A percentile compares a stretch with the other conserved stretches of the same genome.
phyloP scores from a whole-genome alignment of 2,113 vertebrate species.

The Daphoenositta chrysoptera region DNA sequence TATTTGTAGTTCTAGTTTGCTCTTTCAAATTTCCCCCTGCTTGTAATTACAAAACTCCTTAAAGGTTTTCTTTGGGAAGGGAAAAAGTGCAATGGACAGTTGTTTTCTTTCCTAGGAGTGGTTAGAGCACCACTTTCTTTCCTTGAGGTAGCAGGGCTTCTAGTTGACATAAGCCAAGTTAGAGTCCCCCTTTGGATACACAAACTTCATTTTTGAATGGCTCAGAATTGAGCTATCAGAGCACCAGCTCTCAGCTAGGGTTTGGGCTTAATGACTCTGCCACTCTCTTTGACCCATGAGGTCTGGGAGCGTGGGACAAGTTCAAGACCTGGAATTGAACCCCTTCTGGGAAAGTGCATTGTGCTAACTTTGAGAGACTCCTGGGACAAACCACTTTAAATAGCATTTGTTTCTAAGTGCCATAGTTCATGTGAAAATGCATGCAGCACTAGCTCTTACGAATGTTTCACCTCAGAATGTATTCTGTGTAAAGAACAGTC shows the following conservation, averaged over 20 bases:
- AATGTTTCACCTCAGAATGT: conserved; percentile 15
- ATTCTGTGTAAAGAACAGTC: background rate
- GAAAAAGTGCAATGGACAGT: background rate
- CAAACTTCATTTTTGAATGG: background rate
- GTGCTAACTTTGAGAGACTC: conserved; percentile 34
- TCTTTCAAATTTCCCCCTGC: background rate
- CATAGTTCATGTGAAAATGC: conserved; percentile 63
- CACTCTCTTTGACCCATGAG: conserved; percentile 21
- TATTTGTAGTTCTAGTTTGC: background rate
- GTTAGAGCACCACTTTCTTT: background rate
- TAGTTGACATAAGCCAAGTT: background rate
- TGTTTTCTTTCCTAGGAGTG: conserved; percentile 10
- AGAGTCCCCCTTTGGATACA: background rate
- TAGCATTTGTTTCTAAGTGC: conserved; percentile 56
- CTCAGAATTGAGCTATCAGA: background rate
- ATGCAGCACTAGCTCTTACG: background rate
- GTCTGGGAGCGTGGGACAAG: conserved; percentile 55
- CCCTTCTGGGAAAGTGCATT: conserved; percentile 59
- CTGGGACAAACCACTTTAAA: conserved; percentile 61
- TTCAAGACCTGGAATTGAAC: conserved; percentile 49
- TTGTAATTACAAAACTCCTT: background rate
- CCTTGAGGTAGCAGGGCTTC: background rate
- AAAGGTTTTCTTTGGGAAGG: background rate
- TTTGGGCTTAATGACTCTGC: background rate
- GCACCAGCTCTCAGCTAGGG: background rate